Percentiles rank a stretch among this genome's conserved stretches.
Evolutionary conservation across 2,113 vertebrate species (phyloP).

Genomic region (Pipra filicauda): DNA sequence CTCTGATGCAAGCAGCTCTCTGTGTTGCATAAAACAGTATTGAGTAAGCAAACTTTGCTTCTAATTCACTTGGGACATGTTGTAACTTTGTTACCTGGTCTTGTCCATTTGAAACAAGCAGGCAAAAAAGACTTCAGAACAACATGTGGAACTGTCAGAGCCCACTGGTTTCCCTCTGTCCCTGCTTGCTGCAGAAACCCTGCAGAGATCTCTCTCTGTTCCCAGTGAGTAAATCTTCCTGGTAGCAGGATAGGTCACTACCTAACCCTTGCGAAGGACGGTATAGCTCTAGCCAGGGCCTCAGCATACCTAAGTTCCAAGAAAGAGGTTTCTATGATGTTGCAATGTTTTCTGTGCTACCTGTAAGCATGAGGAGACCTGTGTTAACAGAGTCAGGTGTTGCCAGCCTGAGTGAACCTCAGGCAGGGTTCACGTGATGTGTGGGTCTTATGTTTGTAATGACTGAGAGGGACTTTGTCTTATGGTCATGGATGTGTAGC

Average conservation of each 20-base stretch:
- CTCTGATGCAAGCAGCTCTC: background rate
- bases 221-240: background rate
- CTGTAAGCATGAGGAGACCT: accelerated
- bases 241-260: background rate
- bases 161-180: background rate
- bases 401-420: background rate
- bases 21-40: background rate
- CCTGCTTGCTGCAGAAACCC: background rate
- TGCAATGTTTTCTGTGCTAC: background rate
- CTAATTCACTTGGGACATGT: background rate
- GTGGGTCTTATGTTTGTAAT: background rate
- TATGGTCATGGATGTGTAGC: background rate
- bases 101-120: background rate
- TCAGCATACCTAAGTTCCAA: background rate
- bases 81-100: background rate
- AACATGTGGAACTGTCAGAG: background rate
- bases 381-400: background rate
- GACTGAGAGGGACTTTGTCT: background rate
- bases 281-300: background rate
- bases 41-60: background rate
- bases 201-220: background rate
- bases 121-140: background rate
- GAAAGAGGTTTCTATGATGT: background rate
- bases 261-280: background rate
- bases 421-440: accelerated